A percentile compares a stretch with the other conserved stretches of the same genome.
Evolutionary conservation across 2,888 invertebrate genomes (phyloP).

Genomic region (Ommatoiulus sabulosus): DNA sequence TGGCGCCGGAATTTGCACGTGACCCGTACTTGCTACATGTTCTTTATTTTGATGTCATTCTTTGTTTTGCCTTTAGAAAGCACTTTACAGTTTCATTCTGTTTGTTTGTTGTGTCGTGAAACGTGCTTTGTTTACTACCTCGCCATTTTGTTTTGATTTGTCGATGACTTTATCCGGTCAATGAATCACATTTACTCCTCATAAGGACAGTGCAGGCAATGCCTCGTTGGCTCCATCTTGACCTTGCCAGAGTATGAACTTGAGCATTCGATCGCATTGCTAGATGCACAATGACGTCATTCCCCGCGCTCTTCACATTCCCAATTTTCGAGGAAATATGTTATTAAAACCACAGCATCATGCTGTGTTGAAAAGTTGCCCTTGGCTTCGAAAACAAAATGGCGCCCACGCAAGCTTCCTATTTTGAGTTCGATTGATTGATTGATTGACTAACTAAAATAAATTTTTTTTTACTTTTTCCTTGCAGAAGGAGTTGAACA

Average conservation of each 20-base stretch:
- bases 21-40: background rate
- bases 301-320: background rate
- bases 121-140: too few relatives aligned
- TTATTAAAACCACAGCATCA: too few relatives aligned
- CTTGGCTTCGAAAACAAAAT: background rate
- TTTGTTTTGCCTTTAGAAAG: background rate
- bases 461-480: conserved; percentile 50
- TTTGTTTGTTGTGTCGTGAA: too few relatives aligned
- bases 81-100: too few relatives aligned
- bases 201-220: too few relatives aligned
- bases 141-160: too few relatives aligned
- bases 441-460: background rate
- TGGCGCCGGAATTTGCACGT: too few relatives aligned
- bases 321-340: background rate
- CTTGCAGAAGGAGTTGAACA: conserved; percentile 70
- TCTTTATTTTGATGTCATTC: background rate
- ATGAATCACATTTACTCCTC: too few relatives aligned
- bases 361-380: too few relatives aligned
- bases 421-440: background rate
- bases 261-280: background rate
- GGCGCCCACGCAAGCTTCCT: background rate
- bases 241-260: background rate
- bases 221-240: too few relatives aligned
- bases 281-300: background rate
- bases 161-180: too few relatives aligned